Conservation (phyloP, 2,797 vertebrate genomes). For the Fistularia tabacaria region DNA sequence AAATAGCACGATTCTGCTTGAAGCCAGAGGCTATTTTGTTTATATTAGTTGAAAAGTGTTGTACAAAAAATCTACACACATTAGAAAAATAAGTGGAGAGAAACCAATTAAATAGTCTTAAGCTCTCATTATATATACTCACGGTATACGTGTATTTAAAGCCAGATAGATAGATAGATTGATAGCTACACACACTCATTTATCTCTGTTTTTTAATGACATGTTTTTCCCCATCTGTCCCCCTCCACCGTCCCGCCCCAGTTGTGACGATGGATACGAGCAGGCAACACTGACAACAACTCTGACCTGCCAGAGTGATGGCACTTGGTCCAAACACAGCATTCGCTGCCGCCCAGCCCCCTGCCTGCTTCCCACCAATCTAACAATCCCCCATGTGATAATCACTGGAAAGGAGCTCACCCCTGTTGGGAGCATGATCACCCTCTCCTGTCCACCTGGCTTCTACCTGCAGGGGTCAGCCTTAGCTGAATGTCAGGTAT, state of each 20-base stretch:
- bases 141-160: too few species aligned
- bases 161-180: too few species aligned
- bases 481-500: constrained; percentile 84
- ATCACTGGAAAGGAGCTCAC: constrained; percentile 77
- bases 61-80: too few species aligned
- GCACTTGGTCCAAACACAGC: constrained; percentile 83
- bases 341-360: constrained; percentile 80
- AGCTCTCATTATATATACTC: too few species aligned
- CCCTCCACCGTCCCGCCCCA: constrained; percentile 39
- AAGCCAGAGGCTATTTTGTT: too few species aligned
- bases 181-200: too few species aligned
- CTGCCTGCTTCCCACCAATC: constrained; percentile 78
- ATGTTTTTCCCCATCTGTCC: not conserved
- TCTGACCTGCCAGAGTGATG: constrained; percentile 83
- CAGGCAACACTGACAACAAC: constrained; percentile 69
- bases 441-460: constrained; percentile 83
- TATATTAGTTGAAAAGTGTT: too few species aligned
- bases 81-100: too few species aligned
- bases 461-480: constrained; percentile 80
- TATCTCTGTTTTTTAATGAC: too few species aligned
- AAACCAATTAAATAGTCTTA: too few species aligned
- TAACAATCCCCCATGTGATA: constrained; percentile 63
- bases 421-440: constrained; percentile 76
- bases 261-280: constrained; percentile 86
- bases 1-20: too few species aligned